Evolutionary conservation across 2,797 vertebrate species (phyloP), one percentile per base, ranked within the genome.

Genomic region (Anabacerthia variegaticeps): DNA sequence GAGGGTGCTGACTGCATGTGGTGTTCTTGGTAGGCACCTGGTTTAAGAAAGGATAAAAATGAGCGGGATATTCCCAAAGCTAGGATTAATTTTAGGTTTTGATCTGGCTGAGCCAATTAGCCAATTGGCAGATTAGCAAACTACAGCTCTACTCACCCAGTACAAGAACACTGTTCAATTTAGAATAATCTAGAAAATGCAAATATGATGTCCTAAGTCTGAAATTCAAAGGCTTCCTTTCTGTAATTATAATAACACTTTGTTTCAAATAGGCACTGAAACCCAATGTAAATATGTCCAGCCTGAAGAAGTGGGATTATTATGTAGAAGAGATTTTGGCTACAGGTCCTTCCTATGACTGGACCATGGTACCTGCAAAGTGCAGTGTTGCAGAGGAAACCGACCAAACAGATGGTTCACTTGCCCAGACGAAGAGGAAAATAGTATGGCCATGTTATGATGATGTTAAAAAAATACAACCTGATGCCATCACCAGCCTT

Each of bases 381-480:
- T 95, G 97, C 34, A 97, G 97, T 61, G 95, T 95, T 91, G 63
- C 96, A 0, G 99, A 99, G 87, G 99, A 99, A 76, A 41, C 83
- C 2, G 98, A 99, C 59, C 95, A 93, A 48, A 43, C 51, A 0
- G 92, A 98, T 62, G 97, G 95, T 22, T 75, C 98, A 9, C 86
- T 96, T 34, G 89, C 98, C 76, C 98, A 97, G 95, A 99, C 98
- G 27, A 98, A 98, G 95, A 98, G 99, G 97, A 98, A 98, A 97
- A 99, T 99, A 11, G 99, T 99, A 59, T 99, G 99, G 99, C 99
- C 99, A 0, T 99, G 99, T 96, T 99, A 99, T 51, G 99, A 99
- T 94, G 98, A 99, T 36, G 97, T 99, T 88, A 97, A 97, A 96
- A 98, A 97, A 23, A 98, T 98, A 39, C 99, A 99, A 95, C 99